Evolutionary conservation across 2,113 vertebrate genomes (phyloP).

Genomic region (Salvelinus namaycush): DNA sequence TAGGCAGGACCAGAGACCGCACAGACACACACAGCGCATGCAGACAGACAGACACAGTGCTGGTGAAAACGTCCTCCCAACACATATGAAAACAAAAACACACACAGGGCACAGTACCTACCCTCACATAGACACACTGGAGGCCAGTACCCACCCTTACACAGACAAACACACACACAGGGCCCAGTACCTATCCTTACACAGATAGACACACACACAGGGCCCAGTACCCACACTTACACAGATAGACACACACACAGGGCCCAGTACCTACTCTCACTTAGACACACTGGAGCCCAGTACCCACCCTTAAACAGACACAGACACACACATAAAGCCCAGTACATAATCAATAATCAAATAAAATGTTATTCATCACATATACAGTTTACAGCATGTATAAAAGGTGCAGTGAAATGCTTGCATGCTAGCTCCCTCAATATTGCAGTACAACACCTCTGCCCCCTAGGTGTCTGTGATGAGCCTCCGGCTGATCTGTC

Average conservation of each 20-base stretch:
- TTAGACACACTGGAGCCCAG: background rate
- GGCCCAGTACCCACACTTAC: background rate
- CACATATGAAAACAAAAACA: background rate
- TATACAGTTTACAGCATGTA: too few species aligned
- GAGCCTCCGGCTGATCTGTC: slow-evolving; percentile 68
- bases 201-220: background rate
- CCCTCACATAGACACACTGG: background rate
- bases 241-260: background rate
- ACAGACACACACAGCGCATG: background rate
- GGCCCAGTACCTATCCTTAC: background rate
- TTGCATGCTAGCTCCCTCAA: too few species aligned
- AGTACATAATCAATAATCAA: too few species aligned
- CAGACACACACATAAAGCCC: background rate
- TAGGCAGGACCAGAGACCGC: slow-evolving; percentile 28
- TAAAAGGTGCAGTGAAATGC: too few species aligned
- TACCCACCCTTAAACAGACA: background rate
- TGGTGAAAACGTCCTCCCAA: background rate
- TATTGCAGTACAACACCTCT: too few species aligned
- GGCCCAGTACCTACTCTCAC: background rate
- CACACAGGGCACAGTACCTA: background rate
- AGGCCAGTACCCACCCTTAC: background rate
- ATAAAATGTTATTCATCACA: too few species aligned
- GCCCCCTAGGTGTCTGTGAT: slow-evolving; percentile 49
- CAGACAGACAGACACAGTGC: background rate
- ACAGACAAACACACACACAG: background rate